Evolutionary conservation across 2,888 invertebrate species (phyloP).

Genomic region (Pseudococcus viburni): DNA sequence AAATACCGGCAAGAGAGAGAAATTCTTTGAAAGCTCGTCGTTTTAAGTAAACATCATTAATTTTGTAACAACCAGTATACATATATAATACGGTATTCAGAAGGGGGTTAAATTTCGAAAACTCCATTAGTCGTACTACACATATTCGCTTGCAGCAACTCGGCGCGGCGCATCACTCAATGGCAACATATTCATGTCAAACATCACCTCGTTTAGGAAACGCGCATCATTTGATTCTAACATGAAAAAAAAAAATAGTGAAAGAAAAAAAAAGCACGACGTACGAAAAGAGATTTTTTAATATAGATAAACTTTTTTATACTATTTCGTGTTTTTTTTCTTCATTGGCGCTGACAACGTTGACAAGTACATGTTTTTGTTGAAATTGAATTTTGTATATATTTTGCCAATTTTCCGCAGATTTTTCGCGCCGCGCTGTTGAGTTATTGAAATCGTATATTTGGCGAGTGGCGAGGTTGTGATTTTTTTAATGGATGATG

Average conservation of each 20-base stretch:
- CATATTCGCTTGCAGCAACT: constrained; percentile 27
- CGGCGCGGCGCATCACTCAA: constrained; percentile 4
- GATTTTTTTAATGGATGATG: neutral
- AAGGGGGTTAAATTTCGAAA: constrained; percentile 43
- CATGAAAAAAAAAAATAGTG: constrained; percentile 6
- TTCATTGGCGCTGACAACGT: constrained; percentile 28
- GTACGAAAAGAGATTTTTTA: constrained; percentile 56
- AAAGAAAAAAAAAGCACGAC: neutral
- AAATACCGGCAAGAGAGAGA: constrained; percentile 6
- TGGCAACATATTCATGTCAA: constrained; percentile 54
- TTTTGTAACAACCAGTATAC: constrained; percentile 41
- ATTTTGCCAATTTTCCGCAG: constrained; percentile 34
- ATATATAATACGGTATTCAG: constrained; percentile 42
- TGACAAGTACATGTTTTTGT: constrained; percentile 52
- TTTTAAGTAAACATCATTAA: constrained; percentile 47
- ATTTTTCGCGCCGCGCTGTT: constrained; percentile 11
- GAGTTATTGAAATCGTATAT: constrained; percentile 30
- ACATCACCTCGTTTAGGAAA: constrained; percentile 45
- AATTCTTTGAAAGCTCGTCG: constrained; percentile 43
- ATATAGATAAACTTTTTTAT: constrained; percentile 49
- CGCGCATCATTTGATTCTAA: constrained; percentile 56
- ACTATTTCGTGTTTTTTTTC: neutral
- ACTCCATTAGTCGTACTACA: constrained; percentile 33
- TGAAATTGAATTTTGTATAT: constrained; percentile 50
- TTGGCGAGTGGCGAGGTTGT: neutral